Evolutionary conservation across 2,113 vertebrate genomes (phyloP), one percentile per base, ranked within the genome.

Genomic region (Pampusana beccarii): DNA sequence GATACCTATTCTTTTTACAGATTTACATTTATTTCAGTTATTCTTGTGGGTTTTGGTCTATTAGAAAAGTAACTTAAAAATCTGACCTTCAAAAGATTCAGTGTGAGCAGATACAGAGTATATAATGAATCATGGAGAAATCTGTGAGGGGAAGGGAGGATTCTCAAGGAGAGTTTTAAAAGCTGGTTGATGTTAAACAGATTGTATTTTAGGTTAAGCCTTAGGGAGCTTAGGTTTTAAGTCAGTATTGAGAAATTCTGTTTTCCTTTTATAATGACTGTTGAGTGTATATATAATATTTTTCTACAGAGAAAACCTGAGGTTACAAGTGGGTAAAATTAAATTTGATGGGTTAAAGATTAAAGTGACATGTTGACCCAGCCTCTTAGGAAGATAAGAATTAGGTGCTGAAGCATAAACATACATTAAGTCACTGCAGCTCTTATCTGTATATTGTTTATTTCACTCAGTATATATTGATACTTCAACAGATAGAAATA

Each of bases 81-180:
- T 57, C 61, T 87, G 61, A 90, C 86, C 61, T 95, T 94, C 80
- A 78, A 36, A 95, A 85, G n/a, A 51, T 73, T 72, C n/a, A 53
- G n/a, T 31, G 54, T 77, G 86, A 92, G 57, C 46, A 85, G 69
- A 95, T 95, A 79, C 67, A 95, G 84, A 81, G 29, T 46, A 10
- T 96, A 64, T 81, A 86, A 67, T 83, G 83, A 95, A 70, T 97
- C 93, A 92, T 25, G 20, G 56, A 97, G 87, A 92, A 96, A 91
- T 46, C 75, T 77, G 26, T n/a, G 64, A 92, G 24, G 34, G 46
- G 17, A 90, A 89, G 40, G 26, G 21, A 54, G 91, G 70, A 94
- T 65, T 93, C 94, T 95, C 97, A 96, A 97, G 94, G 84, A 96
- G 91, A 95, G 86, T 96, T 94, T 97, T 97, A 54, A 94, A 96